phyloP scores from a whole-genome alignment of 2,113 vertebrate genomes.

The Ovibos moschatus region DNA sequence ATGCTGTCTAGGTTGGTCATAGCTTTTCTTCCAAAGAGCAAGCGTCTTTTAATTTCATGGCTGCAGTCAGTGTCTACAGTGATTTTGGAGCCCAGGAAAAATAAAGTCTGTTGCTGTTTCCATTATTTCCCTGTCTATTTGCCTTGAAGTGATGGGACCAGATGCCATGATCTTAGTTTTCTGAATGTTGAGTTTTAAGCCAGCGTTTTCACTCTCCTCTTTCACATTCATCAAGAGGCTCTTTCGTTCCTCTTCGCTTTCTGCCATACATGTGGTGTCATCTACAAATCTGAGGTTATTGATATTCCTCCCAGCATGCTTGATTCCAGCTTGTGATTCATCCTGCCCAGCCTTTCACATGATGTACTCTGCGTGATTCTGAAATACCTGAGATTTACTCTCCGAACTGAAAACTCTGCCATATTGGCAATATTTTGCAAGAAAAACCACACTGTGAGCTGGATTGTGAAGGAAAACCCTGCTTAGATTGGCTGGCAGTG shows the following conservation, averaged over 20 bases:
- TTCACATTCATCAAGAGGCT: not conserved
- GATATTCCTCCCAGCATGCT: not conserved
- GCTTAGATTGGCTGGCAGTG: not conserved
- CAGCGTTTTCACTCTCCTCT: not conserved
- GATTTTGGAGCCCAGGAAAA: not conserved
- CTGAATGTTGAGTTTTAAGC: not conserved
- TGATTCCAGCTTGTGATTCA: not conserved
- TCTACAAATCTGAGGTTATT: not conserved
- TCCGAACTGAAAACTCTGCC: not conserved
- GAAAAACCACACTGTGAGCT: not conserved
- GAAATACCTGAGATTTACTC: not conserved
- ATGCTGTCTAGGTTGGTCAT: not conserved
- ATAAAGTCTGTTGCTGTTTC: not conserved
- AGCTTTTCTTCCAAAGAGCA: not conserved
- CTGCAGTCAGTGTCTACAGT: not conserved
- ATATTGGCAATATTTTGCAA: not conserved
- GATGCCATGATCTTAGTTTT: not conserved
- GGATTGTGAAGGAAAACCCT: not conserved
- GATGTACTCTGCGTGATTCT: not conserved
- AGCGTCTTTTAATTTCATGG: not conserved
- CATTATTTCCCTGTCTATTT: not conserved
- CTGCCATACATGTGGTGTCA: not conserved
- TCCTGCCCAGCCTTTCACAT: not conserved
- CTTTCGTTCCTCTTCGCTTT: not conserved
- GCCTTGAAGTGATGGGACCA: not conserved